These are phyloP conservation scores for Marisa cornuarietis DNA, from an alignment of 1,140 invertebrate genomes.

Conservation along the genomic window DNA sequence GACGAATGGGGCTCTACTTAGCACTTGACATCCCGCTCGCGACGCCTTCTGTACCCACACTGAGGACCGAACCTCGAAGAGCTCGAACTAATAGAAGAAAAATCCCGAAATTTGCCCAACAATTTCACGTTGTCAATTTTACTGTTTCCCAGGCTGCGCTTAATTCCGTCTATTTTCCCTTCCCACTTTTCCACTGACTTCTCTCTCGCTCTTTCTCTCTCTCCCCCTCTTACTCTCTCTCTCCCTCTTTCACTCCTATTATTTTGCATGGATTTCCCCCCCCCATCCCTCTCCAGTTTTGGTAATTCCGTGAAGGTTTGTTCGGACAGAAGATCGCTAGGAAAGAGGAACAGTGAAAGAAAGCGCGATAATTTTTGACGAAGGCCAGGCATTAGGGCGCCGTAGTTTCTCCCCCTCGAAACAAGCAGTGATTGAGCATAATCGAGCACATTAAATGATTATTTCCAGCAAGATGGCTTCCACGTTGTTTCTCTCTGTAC, in stretches of 20 bases:
- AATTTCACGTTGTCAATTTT: slow-evolving; percentile 29
- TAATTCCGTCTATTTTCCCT: slow-evolving; percentile 26
- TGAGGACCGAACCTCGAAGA: too few relatives aligned
- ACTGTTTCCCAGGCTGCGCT: slow-evolving; percentile 13
- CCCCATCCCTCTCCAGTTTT: slow-evolving; percentile 17
- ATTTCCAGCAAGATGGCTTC: slow-evolving; percentile 15
- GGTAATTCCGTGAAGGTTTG: slow-evolving; percentile 1
- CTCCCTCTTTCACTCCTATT: slow-evolving; percentile 7
- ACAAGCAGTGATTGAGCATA: slow-evolving; percentile 21
- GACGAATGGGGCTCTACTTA: too few relatives aligned
- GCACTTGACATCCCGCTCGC: too few relatives aligned
- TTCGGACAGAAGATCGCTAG: too few relatives aligned
- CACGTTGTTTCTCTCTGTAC: slow-evolving; percentile 3
- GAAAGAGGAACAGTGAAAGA: too few relatives aligned
- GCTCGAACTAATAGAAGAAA: slow-evolving; percentile 3
- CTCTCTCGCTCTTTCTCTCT: background rate
- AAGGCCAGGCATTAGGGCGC: too few relatives aligned
- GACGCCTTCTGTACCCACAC: too few relatives aligned
- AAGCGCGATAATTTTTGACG: too few relatives aligned
- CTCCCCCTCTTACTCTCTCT: slow-evolving; percentile 7
- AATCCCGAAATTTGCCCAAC: slow-evolving; percentile 28
- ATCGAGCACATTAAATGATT: slow-evolving; percentile 29
- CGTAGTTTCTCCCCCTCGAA: too few relatives aligned
- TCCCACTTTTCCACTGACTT: slow-evolving; percentile 12
- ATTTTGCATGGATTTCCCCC: slow-evolving; percentile 22